A percentile compares a stretch with the other conserved stretches of the same genome.
These are phyloP conservation scores for Dromococcyx pavoninus DNA, from an alignment of 2,797 vertebrate genomes.

Conservation along the genomic window DNA sequence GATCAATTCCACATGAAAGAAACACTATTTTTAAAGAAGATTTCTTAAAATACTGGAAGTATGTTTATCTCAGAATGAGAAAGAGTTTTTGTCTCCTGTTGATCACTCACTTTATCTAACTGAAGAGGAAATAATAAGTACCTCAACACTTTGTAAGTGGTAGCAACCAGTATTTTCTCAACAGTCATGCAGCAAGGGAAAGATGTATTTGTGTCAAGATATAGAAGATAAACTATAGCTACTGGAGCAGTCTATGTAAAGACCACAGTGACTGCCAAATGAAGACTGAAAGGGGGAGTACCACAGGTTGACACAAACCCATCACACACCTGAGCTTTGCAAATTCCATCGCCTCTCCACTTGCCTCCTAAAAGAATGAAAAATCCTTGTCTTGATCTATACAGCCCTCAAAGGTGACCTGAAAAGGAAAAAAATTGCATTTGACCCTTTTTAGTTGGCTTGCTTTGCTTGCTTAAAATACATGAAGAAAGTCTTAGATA, in stretches of 20 bases:
- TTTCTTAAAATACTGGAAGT: not conserved
- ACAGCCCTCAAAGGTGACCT: not conserved
- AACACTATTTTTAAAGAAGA: not conserved
- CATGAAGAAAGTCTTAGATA: not conserved
- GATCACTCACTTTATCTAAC: not conserved
- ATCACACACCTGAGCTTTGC: not conserved
- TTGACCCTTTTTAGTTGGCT: not conserved
- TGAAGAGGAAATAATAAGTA: not conserved
- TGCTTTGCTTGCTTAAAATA: not conserved
- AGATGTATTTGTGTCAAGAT: not conserved
- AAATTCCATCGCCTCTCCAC: not conserved
- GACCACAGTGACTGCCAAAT: not conserved
- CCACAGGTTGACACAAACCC: not conserved
- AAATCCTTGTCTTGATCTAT: conserved; percentile 13
- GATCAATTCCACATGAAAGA: not conserved
- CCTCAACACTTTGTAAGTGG: not conserved
- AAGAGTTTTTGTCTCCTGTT: not conserved
- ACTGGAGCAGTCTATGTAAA: not conserved
- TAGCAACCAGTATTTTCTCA: not conserved
- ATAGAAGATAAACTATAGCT: not conserved
- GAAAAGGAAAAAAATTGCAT: not conserved
- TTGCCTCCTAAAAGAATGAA: conserved; percentile 1
- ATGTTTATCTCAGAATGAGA: not conserved
- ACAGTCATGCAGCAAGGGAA: not conserved
- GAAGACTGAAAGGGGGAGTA: not conserved